Base-by-base conservation (phyloP, 2,113 vertebrate species). In the Labeo rohita region DNA sequence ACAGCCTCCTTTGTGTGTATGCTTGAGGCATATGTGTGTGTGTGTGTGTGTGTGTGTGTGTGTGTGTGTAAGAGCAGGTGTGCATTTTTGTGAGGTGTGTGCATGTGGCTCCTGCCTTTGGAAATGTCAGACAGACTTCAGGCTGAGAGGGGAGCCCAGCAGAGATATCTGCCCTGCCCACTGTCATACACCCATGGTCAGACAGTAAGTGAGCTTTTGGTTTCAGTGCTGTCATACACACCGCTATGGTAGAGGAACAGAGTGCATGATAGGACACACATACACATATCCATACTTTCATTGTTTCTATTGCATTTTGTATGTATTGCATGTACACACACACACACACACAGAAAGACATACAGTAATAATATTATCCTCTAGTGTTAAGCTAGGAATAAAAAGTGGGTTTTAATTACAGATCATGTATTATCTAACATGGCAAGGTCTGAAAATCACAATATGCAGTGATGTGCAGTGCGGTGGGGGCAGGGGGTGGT, bases 121-220 rank as follows among this genome's bases (percentile, higher is more conserved):
- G 90, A 94, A 95, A 95, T 94, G 94, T 95, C 94, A 95, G 85
- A 86, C 36, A 84, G 85, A 85, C 92, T 89, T 86, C 90, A 93
- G 91, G 90, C 89, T 79, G 52, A 43, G 75, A 89, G 90, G 86
- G 90, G 92, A 88, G 86, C 88, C 50, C 92, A 93, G 92, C 50
- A 79, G n/a, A 76, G 83, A 47, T 45, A 63, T 65, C 73, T 65
- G 56, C 43, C 56, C 13, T 75, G 8, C 56, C 28, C 73, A 39
- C 56, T 45, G 13, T 36, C 75, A 84, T 72, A 61, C 52, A 79
- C 10, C 45, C 77, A 23, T 5, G 0, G 3, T 8, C 49, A 77
- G 8, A 77, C 1, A 36, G 23, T 54, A 77, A 34, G 49, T 56
- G 23, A 54, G 23, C 3, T 74, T 77, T 77, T 77, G 50, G 28